Conservation (phyloP, 2,797 vertebrate species). For the Cirrhinus mrigala region DNA sequence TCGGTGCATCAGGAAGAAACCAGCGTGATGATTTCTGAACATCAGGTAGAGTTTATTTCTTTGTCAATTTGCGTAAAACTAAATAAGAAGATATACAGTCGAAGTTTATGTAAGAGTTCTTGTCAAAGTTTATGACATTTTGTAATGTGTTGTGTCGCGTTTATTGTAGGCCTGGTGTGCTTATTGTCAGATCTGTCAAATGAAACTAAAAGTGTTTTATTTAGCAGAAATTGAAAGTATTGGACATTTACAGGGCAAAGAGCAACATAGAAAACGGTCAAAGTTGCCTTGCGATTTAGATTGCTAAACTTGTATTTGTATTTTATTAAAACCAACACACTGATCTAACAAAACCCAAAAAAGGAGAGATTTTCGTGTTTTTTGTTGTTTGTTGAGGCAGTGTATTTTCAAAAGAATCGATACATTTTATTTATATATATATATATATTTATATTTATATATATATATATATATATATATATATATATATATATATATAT, state of each 20-base stretch:
- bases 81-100: neutral
- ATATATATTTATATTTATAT: too few relatives aligned
- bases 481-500: neutral
- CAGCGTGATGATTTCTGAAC: slow-evolving; percentile 36
- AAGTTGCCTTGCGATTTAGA: neutral
- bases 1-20: slow-evolving; percentile 56
- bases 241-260: neutral
- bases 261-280: neutral
- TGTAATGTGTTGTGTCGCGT: neutral
- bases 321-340: neutral
- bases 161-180: neutral
- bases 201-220: neutral
- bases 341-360: neutral
- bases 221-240: neutral
- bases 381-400: too few relatives aligned
- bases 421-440: too few relatives aligned
- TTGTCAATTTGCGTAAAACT: slow-evolving; percentile 28
- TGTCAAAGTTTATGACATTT: neutral
- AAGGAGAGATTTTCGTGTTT: neutral
- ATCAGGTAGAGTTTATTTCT: slow-evolving; percentile 52
- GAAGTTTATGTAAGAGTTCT: neutral
- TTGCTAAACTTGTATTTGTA: neutral
- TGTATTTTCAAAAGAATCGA: too few relatives aligned
- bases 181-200: neutral
- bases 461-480: too few relatives aligned